These are phyloP conservation scores for Scalopus aquaticus DNA, from an alignment of 2,113 vertebrate genomes.

Conservation along the genomic window DNA sequence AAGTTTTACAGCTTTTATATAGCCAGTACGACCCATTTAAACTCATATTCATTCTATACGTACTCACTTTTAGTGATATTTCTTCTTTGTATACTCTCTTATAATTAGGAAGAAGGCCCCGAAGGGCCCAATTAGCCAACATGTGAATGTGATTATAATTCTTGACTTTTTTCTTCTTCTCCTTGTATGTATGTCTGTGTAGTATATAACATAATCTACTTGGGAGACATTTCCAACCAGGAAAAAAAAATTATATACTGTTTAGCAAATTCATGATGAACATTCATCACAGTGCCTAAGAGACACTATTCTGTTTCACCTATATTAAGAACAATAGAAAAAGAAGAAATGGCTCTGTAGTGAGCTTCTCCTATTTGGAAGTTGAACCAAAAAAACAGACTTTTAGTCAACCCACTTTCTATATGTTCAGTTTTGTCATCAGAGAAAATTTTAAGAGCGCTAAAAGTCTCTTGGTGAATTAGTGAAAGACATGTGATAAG, in stretches of 20 bases:
- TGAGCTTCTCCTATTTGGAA: not conserved
- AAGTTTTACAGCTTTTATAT: constrained; percentile 86
- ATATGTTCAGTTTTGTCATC: not conserved
- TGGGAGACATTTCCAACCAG: constrained; percentile 74
- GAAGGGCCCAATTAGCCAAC: constrained; percentile 87
- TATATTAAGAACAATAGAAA: not conserved
- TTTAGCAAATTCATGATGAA: constrained; percentile 73
- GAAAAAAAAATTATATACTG: constrained; percentile 79
- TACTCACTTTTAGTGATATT: constrained; percentile 81
- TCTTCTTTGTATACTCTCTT: constrained; percentile 81
- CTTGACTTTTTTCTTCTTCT: constrained; percentile 75
- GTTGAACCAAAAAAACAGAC: not conserved
- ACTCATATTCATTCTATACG: constrained; percentile 84
- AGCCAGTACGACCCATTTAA: constrained; percentile 80
- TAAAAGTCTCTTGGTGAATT: not conserved
- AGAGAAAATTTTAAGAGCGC: not conserved
- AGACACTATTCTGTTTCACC: not conserved
- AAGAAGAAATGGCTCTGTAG: not conserved
- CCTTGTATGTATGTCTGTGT: constrained; percentile 80
- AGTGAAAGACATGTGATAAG: not conserved
- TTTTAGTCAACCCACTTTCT: not conserved
- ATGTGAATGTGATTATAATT: constrained; percentile 87
- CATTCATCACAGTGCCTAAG: not conserved
- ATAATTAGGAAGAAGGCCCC: constrained; percentile 86
- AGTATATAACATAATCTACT: constrained; percentile 78